Conservation (phyloP, 2,888 invertebrate species). For the Nebria salina region DNA sequence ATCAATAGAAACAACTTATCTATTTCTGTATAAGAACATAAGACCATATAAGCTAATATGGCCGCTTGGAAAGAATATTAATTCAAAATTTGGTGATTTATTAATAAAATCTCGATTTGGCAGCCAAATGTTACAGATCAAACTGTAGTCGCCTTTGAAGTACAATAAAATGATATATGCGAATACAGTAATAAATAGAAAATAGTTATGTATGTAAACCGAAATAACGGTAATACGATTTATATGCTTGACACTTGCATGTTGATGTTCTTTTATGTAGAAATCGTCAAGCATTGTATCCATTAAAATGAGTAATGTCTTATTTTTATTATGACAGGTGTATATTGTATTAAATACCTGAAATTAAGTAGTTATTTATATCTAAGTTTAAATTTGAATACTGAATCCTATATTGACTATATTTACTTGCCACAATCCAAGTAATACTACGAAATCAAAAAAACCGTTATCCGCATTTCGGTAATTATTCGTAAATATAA, state of each 20-base stretch:
- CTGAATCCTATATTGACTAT: too few species aligned
- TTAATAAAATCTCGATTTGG: not conserved
- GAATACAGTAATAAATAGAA: not conserved
- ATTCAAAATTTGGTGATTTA: not conserved
- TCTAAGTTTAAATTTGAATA: too few species aligned
- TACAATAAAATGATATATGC: not conserved
- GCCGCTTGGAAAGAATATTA: not conserved
- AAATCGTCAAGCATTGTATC: not conserved
- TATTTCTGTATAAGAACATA: not conserved
- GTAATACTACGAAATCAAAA: too few species aligned
- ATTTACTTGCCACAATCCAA: too few species aligned
- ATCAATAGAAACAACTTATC: not conserved
- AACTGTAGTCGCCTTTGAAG: not conserved
- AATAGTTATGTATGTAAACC: not conserved
- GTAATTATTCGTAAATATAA: too few species aligned
- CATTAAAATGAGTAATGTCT: not conserved
- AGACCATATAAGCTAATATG: too few species aligned
- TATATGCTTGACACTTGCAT: not conserved
- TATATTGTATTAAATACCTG: not conserved
- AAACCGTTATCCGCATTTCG: too few species aligned
- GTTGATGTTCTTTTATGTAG: not conserved
- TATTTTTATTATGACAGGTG: not conserved
- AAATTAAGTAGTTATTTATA: not conserved
- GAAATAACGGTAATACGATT: not conserved
- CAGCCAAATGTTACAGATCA: not conserved